phyloP scores from a whole-genome alignment of 2,113 vertebrate genomes.

The Callipepla squamata region DNA sequence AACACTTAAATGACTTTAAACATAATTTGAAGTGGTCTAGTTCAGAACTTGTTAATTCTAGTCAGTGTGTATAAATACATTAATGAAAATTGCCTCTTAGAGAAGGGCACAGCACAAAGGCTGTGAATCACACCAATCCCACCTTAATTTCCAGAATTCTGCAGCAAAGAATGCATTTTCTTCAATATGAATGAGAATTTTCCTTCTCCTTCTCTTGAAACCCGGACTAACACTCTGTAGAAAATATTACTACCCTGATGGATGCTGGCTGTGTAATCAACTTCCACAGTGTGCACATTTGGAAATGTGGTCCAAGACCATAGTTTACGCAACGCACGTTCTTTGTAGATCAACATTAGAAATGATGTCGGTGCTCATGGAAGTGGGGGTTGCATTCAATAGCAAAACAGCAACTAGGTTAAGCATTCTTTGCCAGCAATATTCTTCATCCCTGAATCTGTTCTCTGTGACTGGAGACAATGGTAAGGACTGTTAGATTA shows the following conservation, averaged over 20 bases:
- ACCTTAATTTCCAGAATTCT: neutral
- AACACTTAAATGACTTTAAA: neutral
- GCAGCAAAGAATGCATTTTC: neutral
- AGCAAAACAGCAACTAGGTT: neutral
- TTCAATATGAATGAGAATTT: neutral
- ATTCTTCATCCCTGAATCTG: neutral
- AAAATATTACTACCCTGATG: neutral
- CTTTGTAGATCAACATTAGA: neutral
- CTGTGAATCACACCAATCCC: neutral
- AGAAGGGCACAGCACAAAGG: rapidly evolving
- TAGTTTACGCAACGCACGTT: neutral
- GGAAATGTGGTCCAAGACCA: neutral
- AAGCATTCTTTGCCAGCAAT: neutral
- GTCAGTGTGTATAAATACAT: neutral
- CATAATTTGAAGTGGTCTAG: neutral
- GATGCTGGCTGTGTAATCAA: rapidly evolving
- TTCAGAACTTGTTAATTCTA: neutral
- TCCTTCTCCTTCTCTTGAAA: neutral
- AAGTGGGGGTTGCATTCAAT: neutral
- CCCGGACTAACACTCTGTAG: neutral
- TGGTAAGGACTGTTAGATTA: neutral
- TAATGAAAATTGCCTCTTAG: neutral
- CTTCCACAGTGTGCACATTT: neutral
- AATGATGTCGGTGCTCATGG: neutral
- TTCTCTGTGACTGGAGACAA: neutral